These are phyloP conservation scores for Rutpela maculata DNA, from an alignment of 2,888 invertebrate species.

Conservation along the genomic window DNA sequence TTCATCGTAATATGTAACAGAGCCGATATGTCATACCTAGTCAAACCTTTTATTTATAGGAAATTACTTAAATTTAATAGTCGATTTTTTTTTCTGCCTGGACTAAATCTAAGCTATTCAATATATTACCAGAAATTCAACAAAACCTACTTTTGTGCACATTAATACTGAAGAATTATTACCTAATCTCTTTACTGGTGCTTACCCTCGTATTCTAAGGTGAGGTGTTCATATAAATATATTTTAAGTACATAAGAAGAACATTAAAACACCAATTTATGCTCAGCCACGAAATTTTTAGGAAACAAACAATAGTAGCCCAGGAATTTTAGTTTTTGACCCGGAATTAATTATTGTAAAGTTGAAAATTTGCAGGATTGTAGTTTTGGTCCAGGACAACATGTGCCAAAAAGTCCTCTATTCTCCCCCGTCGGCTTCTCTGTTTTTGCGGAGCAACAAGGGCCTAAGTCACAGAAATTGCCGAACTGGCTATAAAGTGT, in stretches of 20 bases:
- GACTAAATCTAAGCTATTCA: neutral
- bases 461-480: too few relatives aligned
- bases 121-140: constrained; percentile 36
- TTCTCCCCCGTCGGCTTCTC: too few relatives aligned
- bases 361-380: too few relatives aligned
- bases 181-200: constrained; percentile 9
- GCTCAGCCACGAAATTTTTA: neutral
- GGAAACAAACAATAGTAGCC: too few relatives aligned
- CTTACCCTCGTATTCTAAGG: constrained; percentile 6
- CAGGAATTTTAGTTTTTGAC: too few relatives aligned
- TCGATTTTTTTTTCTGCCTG: neutral
- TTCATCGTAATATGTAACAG: constrained; percentile 1
- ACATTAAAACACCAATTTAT: constrained; percentile 8
- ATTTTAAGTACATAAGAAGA: constrained; percentile 30
- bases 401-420: too few relatives aligned
- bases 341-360: too few relatives aligned
- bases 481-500: too few relatives aligned
- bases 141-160: constrained; percentile 27
- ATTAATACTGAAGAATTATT: constrained; percentile 28
- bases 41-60: neutral
- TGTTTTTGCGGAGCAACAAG: too few relatives aligned
- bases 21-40: constrained; percentile 6
- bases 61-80: neutral
- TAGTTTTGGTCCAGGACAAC: too few relatives aligned
- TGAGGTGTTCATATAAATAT: constrained; percentile 9